Evolutionary conservation across 2,797 vertebrate genomes (phyloP).

Genomic region (Carduelis carduelis): DNA sequence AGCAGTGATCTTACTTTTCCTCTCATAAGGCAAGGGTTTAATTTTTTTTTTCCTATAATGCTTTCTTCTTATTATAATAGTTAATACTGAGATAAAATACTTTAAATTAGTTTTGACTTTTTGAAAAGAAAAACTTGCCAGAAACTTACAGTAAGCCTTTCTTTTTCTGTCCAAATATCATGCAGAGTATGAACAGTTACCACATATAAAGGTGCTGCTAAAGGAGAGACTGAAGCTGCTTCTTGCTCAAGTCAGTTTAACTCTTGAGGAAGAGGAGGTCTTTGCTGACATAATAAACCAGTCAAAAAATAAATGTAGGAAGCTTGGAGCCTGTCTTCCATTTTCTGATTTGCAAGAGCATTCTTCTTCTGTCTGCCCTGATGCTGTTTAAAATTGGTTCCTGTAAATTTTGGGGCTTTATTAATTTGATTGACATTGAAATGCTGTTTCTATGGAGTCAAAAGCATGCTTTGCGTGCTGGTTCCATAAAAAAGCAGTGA

Average conservation of each 20-base stretch:
- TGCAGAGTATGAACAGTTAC: not conserved
- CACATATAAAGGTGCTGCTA: accelerated
- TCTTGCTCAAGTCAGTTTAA: not conserved
- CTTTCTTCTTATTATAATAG: not conserved
- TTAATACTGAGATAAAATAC: not conserved
- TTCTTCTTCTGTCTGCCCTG: not conserved
- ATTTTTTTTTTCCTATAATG: not conserved
- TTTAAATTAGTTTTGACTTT: not conserved
- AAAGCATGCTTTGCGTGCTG: not conserved
- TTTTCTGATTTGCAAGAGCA: not conserved
- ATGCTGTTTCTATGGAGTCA: conserved; percentile 28
- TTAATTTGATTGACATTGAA: conserved; percentile 10
- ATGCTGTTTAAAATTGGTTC: not conserved
- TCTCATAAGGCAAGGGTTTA: not conserved
- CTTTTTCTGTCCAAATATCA: not conserved
- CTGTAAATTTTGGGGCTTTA: not conserved
- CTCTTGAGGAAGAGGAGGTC: not conserved
- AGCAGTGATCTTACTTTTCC: not conserved
- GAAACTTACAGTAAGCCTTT: not conserved
- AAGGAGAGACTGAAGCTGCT: not conserved
- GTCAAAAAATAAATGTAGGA: not conserved
- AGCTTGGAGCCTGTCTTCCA: not conserved
- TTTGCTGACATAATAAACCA: not conserved
- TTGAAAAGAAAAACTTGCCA: not conserved
- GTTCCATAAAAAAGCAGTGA: not conserved